Conservation (phyloP, 23 tunicate genomes). For the Trididemnum nubilum region DNA sequence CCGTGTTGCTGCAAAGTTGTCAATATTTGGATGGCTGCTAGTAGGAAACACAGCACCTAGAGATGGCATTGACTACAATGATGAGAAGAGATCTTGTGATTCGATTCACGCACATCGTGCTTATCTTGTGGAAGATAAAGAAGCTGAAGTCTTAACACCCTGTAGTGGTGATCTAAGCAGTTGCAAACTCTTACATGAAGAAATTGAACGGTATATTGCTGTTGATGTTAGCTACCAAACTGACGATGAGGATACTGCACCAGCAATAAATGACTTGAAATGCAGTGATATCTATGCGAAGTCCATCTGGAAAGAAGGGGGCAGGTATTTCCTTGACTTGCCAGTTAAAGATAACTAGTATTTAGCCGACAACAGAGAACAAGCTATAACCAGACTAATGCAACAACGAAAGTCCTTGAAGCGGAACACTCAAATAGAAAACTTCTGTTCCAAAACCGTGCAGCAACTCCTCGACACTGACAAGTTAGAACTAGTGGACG, state of each 20-base stretch:
- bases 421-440: background rate
- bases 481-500: background rate
- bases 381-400: background rate
- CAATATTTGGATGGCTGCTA: constrained; percentile 18
- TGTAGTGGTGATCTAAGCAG: background rate
- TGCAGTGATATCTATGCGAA: background rate
- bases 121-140: background rate
- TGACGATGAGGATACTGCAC: constrained; percentile 15
- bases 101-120: background rate
- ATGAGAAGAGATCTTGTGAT: background rate
- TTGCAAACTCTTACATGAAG: constrained; percentile 5
- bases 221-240: background rate
- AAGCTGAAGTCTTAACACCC: background rate
- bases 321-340: background rate
- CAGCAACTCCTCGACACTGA: background rate
- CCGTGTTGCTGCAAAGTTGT: constrained; percentile 15
- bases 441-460: background rate
- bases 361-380: background rate
- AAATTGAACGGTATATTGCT: background rate
- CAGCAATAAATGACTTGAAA: background rate
- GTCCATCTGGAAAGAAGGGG: background rate
- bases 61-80: background rate
- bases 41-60: constrained; percentile 14
- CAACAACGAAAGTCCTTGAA: background rate
- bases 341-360: background rate